Percentiles rank a stretch among this genome's conserved stretches.
phyloP scores from a whole-genome alignment of 2,888 invertebrate genomes.

The Archips xylosteana region DNA sequence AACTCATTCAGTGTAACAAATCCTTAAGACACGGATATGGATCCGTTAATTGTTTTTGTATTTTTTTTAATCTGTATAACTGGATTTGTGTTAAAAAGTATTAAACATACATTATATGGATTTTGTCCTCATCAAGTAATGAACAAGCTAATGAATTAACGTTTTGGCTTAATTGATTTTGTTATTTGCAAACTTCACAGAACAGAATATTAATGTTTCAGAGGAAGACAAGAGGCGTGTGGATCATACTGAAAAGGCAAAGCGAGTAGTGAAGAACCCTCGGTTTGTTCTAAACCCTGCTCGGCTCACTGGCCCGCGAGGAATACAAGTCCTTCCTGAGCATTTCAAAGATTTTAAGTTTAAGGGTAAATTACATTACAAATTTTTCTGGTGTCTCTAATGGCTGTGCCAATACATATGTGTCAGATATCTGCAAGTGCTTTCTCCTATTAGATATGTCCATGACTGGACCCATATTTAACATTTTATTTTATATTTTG shows the following conservation, averaged over 20 bases:
- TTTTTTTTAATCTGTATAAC: too few species aligned
- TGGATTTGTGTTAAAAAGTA: too few species aligned
- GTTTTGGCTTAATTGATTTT: too few species aligned
- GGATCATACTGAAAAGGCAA: conserved; percentile 78
- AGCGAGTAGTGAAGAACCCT: conserved; percentile 87
- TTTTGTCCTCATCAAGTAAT: neutral
- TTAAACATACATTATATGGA: too few species aligned
- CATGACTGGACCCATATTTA: neutral
- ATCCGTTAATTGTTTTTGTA: too few species aligned
- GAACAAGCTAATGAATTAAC: neutral
- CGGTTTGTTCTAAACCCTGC: conserved; percentile 89
- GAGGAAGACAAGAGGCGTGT: conserved; percentile 77
- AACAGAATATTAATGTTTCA: conserved; percentile 51
- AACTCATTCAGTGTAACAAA: too few species aligned
- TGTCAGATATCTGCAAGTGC: too few species aligned
- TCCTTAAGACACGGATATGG: too few species aligned
- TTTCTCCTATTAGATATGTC: too few species aligned
- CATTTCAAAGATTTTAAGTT: conserved; percentile 93
- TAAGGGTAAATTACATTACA: conserved; percentile 77
- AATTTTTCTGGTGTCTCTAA: too few species aligned
- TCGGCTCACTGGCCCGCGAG: conserved; percentile 91
- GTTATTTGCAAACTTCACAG: too few species aligned
- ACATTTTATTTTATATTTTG: conserved; percentile 29
- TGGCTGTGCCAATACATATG: too few species aligned
- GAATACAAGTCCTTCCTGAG: conserved; percentile 91